Conservation (phyloP, 2,888 invertebrate species). For the Sepiola atlantica region DNA sequence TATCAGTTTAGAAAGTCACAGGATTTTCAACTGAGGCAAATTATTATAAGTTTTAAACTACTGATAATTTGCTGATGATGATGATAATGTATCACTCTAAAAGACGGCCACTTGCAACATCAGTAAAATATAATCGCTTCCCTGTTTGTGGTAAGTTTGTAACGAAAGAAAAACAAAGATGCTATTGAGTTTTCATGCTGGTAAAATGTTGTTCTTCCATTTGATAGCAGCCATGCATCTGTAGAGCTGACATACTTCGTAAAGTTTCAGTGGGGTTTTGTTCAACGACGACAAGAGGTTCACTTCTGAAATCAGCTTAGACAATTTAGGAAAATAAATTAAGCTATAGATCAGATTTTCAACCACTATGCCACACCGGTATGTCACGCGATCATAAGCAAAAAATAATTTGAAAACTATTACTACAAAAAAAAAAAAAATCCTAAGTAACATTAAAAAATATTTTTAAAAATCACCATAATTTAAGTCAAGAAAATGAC, state of each 20-base stretch:
- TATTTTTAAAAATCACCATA: too few species aligned
- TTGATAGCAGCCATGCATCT: not conserved
- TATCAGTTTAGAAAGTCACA: not conserved
- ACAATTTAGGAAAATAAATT: not conserved
- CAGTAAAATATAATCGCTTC: not conserved
- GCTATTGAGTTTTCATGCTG: not conserved
- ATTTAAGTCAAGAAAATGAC: too few species aligned
- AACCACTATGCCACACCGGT: too few species aligned
- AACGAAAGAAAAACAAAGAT: not conserved
- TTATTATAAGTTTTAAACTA: not conserved
- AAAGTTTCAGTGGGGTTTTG: not conserved
- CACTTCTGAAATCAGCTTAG: not conserved
- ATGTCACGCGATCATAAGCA: too few species aligned
- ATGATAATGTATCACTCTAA: conserved; percentile 9
- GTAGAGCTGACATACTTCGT: not conserved
- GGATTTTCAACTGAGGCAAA: not conserved
- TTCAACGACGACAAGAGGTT: not conserved
- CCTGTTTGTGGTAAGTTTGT: not conserved
- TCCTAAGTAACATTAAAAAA: too few species aligned
- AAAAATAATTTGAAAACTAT: too few species aligned
- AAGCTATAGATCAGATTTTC: too few species aligned
- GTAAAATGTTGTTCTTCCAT: not conserved
- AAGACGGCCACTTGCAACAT: not conserved
- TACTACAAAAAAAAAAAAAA: too few species aligned
- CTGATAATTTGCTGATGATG: not conserved